Evolutionary conservation across 2,888 invertebrate species (phyloP), one percentile per base, ranked within the genome.

Genomic region (Andrena hattorfiana): DNA sequence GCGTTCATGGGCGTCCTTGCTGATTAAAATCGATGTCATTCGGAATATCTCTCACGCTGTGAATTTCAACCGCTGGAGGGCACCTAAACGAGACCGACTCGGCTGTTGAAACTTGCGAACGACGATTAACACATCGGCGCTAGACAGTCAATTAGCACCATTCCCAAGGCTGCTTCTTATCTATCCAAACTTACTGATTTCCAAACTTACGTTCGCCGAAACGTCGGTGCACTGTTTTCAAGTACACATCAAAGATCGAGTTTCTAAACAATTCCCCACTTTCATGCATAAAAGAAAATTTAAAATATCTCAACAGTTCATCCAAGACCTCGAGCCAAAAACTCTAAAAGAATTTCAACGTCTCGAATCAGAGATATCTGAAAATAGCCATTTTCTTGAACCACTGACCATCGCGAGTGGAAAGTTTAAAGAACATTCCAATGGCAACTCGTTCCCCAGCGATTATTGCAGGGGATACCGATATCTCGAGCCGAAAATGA

Each of bases 121-220:
- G 78, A 78, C 80, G 83, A 89, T 91, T 91, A 91, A 84, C 91
- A 75, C 74, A 49, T 51, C 81, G 75, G 77, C 71, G 89, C 83
- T 85, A 89, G 87, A 89, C 88, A 42, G 67, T 30, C 73, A 81
- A 87, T 89, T 90, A 89, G 77, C 88, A 71, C 64, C 32, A 30
- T 73, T 71, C 59, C 49, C 84, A 87, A 87, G 87, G 82, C 71
- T 83, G 26, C 1, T 13, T 64, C 67, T 85, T 79, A 81, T 87
- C 68, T 74, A 32, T 32, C 63, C 73, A 5, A 42, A 16, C 42
- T 42, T 16, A 42, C 13, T 1, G 16, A 42, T 42, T 42, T 32
- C 63, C 4, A 59, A 49, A 54, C 72, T 13, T 54, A 67, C 64
- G 32, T 16, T 28, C n/a, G n/a, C 59, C 42, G 51, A 16, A 60